Conservation (phyloP, 2,888 invertebrate species). For the Odontocolon sp. region DNA sequence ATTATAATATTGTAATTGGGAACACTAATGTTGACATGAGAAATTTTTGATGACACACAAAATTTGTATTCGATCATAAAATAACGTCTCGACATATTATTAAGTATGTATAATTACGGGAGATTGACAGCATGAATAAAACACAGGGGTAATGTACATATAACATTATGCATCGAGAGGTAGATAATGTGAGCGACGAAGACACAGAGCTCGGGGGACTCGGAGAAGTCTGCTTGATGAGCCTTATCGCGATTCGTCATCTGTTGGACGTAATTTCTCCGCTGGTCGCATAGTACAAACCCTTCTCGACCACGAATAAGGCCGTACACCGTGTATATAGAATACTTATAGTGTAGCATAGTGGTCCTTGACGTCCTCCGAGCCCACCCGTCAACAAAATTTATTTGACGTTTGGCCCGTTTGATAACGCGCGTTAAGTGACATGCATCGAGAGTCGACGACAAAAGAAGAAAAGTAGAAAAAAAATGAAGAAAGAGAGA, state of each 20-base stretch:
- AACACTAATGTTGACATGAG: slow-evolving; percentile 4
- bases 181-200: neutral
- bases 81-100: neutral
- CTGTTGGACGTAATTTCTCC: slow-evolving; percentile 36
- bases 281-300: slow-evolving; percentile 12
- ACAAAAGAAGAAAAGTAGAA: neutral
- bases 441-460: slow-evolving; percentile 26
- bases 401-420: slow-evolving; percentile 48
- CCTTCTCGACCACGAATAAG: slow-evolving; percentile 46
- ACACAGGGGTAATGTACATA: slow-evolving; percentile 17
- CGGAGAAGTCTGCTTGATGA: slow-evolving; percentile 44
- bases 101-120: slow-evolving; percentile 11
- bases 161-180: slow-evolving; percentile 26
- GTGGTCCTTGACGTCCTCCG: neutral
- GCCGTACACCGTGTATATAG: neutral
- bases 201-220: slow-evolving; percentile 13
- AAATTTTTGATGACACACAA: neutral
- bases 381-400: slow-evolving; percentile 47
- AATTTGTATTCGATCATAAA: neutral
- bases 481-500: slow-evolving; percentile 21
- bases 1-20: slow-evolving; percentile 10
- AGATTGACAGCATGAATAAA: slow-evolving; percentile 7
- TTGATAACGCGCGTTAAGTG: slow-evolving; percentile 54
- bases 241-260: slow-evolving; percentile 56
- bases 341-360: neutral